These are phyloP conservation scores for Turnix velox DNA, from an alignment of 2,113 vertebrate species.

Conservation along the genomic window DNA sequence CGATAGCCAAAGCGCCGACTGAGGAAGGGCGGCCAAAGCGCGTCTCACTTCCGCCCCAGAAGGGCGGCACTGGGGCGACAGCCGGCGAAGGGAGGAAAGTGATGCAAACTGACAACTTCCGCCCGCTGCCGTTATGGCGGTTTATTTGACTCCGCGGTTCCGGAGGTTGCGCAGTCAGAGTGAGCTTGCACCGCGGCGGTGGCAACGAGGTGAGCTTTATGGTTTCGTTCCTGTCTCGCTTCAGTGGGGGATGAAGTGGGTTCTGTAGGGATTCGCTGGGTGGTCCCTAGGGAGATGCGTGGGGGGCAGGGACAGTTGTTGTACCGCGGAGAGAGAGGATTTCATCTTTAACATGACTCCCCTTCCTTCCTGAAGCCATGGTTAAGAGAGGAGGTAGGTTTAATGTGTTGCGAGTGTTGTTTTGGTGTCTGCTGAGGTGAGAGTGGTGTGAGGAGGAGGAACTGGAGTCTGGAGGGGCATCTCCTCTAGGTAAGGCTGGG, in stretches of 20 bases:
- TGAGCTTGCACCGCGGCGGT: not conserved
- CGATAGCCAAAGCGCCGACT: not conserved
- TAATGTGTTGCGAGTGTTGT: fast-evolving
- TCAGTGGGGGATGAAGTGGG: not conserved
- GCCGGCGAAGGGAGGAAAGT: not conserved
- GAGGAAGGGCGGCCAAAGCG: not conserved
- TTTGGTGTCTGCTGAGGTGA: not conserved
- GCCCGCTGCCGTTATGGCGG: not conserved
- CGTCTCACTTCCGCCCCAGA: not conserved
- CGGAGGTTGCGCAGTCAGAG: not conserved
- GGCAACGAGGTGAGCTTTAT: not conserved
- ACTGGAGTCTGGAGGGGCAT: fast-evolving
- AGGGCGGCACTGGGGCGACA: not conserved
- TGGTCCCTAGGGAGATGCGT: too few relatives aligned
- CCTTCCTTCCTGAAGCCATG: fast-evolving
- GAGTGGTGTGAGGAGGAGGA: not conserved
- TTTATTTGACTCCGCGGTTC: conserved; percentile 43
- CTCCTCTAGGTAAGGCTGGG: not conserved
- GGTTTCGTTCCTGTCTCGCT: fast-evolving
- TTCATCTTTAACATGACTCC: fast-evolving
- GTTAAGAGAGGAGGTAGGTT: fast-evolving
- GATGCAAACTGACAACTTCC: conserved; percentile 21
- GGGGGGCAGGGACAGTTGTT: not conserved
- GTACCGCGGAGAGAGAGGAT: fast-evolving
- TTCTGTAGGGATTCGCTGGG: too few relatives aligned